These are phyloP conservation scores for Chesias legatella DNA, from an alignment of 2,888 invertebrate species.

Conservation along the genomic window DNA sequence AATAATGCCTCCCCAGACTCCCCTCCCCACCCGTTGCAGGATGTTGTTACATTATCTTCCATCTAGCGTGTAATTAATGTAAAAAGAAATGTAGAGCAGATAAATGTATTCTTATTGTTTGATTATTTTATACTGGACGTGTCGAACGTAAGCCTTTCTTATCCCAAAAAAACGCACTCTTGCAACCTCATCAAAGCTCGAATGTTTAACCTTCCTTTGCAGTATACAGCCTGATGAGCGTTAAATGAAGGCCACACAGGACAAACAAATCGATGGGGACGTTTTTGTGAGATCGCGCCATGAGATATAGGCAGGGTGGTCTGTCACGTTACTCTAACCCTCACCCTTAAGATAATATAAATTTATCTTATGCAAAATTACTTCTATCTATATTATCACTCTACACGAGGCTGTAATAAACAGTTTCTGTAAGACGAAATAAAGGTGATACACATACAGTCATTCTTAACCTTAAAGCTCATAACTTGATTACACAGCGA, in stretches of 20 bases:
- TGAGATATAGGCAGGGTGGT: slow-evolving; percentile 72
- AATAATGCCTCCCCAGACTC: too few relatives aligned
- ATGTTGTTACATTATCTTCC: too few relatives aligned
- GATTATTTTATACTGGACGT: background rate
- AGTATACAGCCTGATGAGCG: slow-evolving; percentile 52
- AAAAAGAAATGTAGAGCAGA: too few relatives aligned
- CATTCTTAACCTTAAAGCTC: slow-evolving; percentile 10
- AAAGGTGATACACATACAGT: background rate
- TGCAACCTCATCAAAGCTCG: slow-evolving; percentile 16
- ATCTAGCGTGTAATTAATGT: too few relatives aligned
- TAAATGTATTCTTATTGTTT: too few relatives aligned
- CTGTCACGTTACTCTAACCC: slow-evolving; percentile 40
- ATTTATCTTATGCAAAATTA: too few relatives aligned
- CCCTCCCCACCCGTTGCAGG: too few relatives aligned
- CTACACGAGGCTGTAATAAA: background rate
- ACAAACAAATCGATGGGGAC: slow-evolving; percentile 61
- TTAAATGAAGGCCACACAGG: slow-evolving; percentile 72
- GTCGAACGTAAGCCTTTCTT: slow-evolving; percentile 4
- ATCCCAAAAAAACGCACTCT: slow-evolving; percentile 2
- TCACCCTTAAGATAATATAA: slow-evolving; percentile 23
- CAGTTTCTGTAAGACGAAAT: background rate
- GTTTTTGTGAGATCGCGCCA: slow-evolving; percentile 66
- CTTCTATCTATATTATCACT: too few relatives aligned
- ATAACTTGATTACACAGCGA: slow-evolving; percentile 15
- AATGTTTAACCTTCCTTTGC: slow-evolving; percentile 24